Percentiles rank a stretch among this genome's conserved stretches.
phyloP scores from a whole-genome alignment of 2,113 vertebrate genomes.

The Coracopsis vasa region DNA sequence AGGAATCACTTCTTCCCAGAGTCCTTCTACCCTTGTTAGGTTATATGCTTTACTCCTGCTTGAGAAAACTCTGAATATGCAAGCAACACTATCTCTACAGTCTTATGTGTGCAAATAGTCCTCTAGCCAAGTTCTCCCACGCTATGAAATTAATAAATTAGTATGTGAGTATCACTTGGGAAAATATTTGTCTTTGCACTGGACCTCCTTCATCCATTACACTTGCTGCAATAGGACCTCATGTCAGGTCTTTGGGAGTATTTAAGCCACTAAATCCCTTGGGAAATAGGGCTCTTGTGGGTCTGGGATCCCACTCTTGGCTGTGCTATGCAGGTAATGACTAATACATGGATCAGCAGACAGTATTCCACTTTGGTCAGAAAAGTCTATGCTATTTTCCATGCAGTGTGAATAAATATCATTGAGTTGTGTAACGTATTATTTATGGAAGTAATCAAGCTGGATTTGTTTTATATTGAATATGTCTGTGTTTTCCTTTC shows the following conservation, averaged over 20 bases:
- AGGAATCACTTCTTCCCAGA: not conserved
- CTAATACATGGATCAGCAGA: not conserved
- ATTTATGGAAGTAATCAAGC: not conserved
- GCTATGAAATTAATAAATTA: not conserved
- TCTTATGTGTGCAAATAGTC: not conserved
- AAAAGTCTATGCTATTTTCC: not conserved
- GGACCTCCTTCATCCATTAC: not conserved
- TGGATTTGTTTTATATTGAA: not conserved
- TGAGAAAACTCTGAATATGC: not conserved
- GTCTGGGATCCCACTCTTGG: not conserved
- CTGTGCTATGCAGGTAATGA: not conserved
- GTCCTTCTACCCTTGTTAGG: not conserved
- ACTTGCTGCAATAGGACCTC: not conserved
- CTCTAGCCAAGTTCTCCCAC: not conserved
- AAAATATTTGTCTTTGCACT: not conserved
- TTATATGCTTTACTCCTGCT: not conserved
- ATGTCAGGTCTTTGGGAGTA: not conserved
- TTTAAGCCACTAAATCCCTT: not conserved
- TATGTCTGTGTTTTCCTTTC: not conserved
- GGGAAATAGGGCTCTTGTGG: not conserved
- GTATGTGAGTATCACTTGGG: not conserved
- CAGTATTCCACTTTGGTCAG: not conserved
- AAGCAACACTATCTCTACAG: not conserved
- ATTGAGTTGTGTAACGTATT: not conserved
- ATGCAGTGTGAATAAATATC: not conserved